Conservation (phyloP, 2,113 vertebrate genomes). For the Seriola quinqueradiata region DNA sequence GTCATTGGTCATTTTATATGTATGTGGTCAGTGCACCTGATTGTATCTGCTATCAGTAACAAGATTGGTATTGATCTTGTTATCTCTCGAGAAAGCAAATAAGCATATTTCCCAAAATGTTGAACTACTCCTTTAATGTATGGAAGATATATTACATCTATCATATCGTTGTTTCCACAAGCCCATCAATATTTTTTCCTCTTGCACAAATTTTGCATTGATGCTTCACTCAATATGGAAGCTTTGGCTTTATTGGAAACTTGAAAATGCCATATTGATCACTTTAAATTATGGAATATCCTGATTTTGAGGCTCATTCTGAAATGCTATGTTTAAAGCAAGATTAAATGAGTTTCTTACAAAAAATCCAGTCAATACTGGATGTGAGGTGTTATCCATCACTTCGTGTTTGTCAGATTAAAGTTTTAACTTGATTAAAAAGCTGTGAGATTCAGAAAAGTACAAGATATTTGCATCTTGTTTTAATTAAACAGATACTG, state of each 20-base stretch:
- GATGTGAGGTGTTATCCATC: background rate
- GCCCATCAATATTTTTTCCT: background rate
- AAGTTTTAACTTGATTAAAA: background rate
- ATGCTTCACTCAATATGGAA: background rate
- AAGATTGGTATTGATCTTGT: background rate
- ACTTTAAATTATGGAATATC: no score
- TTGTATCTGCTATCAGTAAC: no score
- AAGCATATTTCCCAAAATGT: background rate
- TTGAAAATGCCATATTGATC: no score
- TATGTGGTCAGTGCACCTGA: no score
- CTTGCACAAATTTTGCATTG: background rate
- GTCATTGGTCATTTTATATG: no score
- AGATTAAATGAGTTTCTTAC: background rate
- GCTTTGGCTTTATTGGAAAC: no score
- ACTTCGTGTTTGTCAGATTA: background rate
- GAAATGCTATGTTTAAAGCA: background rate
- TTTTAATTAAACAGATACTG: slow-evolving; percentile 1
- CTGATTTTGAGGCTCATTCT: background rate
- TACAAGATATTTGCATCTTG: background rate
- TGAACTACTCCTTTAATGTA: background rate
- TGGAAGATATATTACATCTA: background rate
- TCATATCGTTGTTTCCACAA: background rate
- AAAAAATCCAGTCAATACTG: background rate
- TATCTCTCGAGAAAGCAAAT: background rate
- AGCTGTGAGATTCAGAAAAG: background rate